Evolutionary conservation across 2,797 vertebrate genomes (phyloP).

Genomic region (Myotis myotis): DNA sequence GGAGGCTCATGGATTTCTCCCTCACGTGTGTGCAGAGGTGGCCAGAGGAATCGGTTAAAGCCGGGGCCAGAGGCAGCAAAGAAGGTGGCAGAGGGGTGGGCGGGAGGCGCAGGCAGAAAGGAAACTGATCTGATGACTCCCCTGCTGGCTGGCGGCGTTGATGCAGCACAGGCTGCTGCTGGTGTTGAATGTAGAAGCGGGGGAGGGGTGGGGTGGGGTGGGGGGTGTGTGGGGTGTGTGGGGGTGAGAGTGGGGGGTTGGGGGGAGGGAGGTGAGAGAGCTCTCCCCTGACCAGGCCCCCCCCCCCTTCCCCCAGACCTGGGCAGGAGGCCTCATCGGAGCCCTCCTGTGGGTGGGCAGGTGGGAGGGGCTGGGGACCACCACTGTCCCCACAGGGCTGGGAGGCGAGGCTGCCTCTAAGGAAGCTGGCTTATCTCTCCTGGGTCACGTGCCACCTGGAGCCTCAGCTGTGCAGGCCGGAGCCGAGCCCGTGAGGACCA

Average conservation of each 20-base stretch:
- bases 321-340: too few relatives aligned
- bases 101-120: background rate
- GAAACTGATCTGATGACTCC: background rate
- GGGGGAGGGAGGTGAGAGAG: background rate
- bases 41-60: background rate
- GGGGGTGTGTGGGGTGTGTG: background rate
- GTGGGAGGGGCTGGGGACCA: background rate
- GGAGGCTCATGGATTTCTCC: background rate
- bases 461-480: background rate
- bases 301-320: background rate
- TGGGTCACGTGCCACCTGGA: background rate
- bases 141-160: too few relatives aligned
- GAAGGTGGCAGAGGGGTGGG: fast-evolving
- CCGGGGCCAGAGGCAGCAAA: background rate
- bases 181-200: background rate
- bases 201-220: background rate
- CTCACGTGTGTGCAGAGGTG: background rate
- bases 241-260: too few relatives aligned
- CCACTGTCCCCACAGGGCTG: background rate
- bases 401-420: background rate
- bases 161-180: background rate
- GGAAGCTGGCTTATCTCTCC: background rate
- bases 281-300: too few relatives aligned
- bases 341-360: too few relatives aligned
- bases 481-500: background rate